Evolutionary conservation across 2,888 invertebrate species (phyloP).

Genomic region (Galerucella calmariensis): DNA sequence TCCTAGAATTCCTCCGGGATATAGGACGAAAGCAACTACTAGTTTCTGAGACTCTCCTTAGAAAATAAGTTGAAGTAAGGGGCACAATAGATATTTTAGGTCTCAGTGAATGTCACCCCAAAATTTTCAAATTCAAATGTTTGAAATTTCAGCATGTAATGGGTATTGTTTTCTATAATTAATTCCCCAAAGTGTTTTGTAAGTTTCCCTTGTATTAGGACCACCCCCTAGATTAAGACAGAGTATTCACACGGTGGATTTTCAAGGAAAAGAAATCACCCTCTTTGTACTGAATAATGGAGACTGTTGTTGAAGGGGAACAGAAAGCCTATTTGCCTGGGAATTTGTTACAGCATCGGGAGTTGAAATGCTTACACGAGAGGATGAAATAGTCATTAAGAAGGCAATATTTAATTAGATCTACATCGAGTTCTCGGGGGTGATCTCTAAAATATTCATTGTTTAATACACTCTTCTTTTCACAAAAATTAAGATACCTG

Average conservation of each 20-base stretch:
- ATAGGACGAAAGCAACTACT: too few species aligned
- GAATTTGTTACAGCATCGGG: slow-evolving; percentile 52
- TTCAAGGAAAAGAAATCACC: slow-evolving; percentile 46
- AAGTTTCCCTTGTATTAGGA: background rate
- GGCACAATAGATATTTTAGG: too few species aligned
- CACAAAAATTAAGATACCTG: slow-evolving; percentile 27
- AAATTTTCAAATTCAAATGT: too few species aligned
- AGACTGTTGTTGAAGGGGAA: slow-evolving; percentile 53
- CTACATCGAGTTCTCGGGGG: slow-evolving; percentile 8
- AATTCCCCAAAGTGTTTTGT: background rate
- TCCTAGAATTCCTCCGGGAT: too few species aligned
- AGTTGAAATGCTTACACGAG: slow-evolving; percentile 12
- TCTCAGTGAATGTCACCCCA: too few species aligned
- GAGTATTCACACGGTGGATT: slow-evolving; percentile 43
- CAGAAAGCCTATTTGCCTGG: slow-evolving; percentile 54
- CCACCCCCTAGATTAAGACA: slow-evolving; percentile 23
- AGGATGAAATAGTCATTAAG: slow-evolving; percentile 39
- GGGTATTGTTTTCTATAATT: background rate
- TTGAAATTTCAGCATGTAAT: background rate
- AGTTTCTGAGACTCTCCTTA: too few species aligned
- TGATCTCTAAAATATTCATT: slow-evolving; percentile 29
- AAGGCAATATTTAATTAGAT: slow-evolving; percentile 37
- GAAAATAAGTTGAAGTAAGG: too few species aligned
- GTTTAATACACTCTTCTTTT: slow-evolving; percentile 32
- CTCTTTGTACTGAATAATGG: slow-evolving; percentile 55